Evolutionary conservation across 2,888 invertebrate species (phyloP), one percentile per base, ranked within the genome.

Genomic region (Hemaris fuciformis): DNA sequence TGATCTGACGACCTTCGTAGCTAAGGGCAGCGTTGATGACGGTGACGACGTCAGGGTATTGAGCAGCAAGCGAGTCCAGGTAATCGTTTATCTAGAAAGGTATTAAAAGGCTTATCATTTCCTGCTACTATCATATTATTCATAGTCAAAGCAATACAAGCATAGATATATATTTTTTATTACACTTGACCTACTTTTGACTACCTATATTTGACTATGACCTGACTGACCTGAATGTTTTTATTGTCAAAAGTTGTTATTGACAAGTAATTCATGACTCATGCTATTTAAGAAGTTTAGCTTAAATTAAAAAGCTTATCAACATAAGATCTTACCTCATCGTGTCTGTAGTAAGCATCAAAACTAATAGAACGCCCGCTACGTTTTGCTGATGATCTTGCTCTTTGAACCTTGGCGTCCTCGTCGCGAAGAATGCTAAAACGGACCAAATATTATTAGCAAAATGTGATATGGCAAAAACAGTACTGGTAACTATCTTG

Each of bases 1-100:
- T 93, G 65, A 96, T 88, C 62, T 92, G 87, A n/a, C 94, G 93
- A 4, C 93, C 93, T 84, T 95, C 94, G 71, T 85, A 93, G 46
- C 94, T 93, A 59, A 88, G 80, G 0, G 94, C 95, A 62, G 95
- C 92, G 62, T 90, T 91, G 64, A 93, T 84, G 5, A 95, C 85
- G 5, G 90, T 92, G 1, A 93, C 93, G 0, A 93, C 72, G 10
- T 92, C 69, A 1, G 94, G 93, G 75, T 94, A 88, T 53, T 78
- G 65, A 0, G 61, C 72, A n/a, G 85, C 91, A 18, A 94, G 66
- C 6, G 79, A 74, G 63, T 88, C 84, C 62, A 94, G 74, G 66
- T 93, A 87, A 0, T 87, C 83, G 74, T 93, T 91, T 64, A 95
- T 94, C 94, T 94, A 76, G 18, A 78, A 79, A 31, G 10, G 25